phyloP scores from a whole-genome alignment of 2,113 vertebrate species.

The Clarias macrocephalus region DNA sequence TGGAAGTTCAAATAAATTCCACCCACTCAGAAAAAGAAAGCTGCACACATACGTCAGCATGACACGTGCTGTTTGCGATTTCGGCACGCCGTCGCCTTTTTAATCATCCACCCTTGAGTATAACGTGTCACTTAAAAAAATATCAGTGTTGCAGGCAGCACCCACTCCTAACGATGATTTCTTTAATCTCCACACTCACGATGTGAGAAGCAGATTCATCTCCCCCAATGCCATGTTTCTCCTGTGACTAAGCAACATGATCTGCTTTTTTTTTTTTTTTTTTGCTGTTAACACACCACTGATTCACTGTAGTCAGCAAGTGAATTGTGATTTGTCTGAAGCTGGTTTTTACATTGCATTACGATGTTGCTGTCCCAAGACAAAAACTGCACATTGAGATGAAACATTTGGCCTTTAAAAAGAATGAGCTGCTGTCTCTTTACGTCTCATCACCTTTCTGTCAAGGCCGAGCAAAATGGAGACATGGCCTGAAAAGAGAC shows the following conservation, averaged over 20 bases:
- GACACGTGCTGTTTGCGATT: not conserved
- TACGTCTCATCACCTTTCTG: not conserved
- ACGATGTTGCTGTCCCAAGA: not conserved
- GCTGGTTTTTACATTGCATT: not conserved
- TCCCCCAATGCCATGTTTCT: not conserved
- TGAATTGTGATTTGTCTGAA: not conserved
- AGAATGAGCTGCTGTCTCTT: not conserved
- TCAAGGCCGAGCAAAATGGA: not conserved
- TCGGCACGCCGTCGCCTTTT: not conserved
- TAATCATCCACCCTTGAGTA: not conserved
- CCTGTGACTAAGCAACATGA: not conserved
- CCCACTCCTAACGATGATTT: not conserved
- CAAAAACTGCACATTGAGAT: not conserved
- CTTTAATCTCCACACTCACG: not conserved
- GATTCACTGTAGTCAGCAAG: not conserved
- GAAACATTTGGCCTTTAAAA: not conserved
- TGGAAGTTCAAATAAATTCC: not conserved
- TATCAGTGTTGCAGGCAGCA: not conserved
- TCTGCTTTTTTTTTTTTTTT: not conserved
- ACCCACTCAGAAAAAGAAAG: not conserved
- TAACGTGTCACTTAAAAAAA: not conserved
- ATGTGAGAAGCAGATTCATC: not conserved
- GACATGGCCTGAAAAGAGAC: not conserved
- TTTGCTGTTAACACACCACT: not conserved
- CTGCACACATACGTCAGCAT: not conserved